Conservation (phyloP, 2,113 vertebrate genomes). For the Ceuthmochares aereus region DNA sequence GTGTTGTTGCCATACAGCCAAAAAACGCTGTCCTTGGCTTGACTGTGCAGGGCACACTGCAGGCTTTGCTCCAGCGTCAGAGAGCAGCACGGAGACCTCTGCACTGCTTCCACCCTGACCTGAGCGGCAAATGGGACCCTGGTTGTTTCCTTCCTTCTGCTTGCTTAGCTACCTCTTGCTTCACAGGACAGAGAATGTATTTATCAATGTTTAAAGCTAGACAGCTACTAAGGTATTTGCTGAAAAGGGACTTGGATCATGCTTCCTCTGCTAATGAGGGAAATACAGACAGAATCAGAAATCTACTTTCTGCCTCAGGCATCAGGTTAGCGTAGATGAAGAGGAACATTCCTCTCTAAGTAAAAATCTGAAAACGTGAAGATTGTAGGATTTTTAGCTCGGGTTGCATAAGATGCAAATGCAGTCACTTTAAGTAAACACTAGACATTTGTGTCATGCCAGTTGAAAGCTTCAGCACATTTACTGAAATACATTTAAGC, state of each 20-base stretch:
- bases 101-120: neutral
- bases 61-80: no score
- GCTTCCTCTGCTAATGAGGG: neutral
- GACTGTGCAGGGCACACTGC: neutral
- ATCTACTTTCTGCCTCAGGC: neutral
- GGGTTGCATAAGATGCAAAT: conserved; percentile 22
- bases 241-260: neutral
- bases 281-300: neutral
- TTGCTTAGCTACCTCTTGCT: neutral
- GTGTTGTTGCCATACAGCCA: neutral
- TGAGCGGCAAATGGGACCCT: neutral
- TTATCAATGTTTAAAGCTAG: neutral
- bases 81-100: neutral
- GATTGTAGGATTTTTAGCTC: neutral
- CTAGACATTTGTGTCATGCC: neutral
- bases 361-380: neutral
- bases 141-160: neutral
- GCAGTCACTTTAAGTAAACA: conserved; percentile 10
- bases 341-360: neutral
- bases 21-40: neutral
- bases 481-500: neutral
- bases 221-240: neutral
- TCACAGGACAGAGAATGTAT: neutral
- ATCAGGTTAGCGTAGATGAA: neutral
- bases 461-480: neutral